Evolutionary conservation across 2,888 invertebrate species (phyloP), one percentile per base, ranked within the genome.

Genomic region (Hipparchia semele): DNA sequence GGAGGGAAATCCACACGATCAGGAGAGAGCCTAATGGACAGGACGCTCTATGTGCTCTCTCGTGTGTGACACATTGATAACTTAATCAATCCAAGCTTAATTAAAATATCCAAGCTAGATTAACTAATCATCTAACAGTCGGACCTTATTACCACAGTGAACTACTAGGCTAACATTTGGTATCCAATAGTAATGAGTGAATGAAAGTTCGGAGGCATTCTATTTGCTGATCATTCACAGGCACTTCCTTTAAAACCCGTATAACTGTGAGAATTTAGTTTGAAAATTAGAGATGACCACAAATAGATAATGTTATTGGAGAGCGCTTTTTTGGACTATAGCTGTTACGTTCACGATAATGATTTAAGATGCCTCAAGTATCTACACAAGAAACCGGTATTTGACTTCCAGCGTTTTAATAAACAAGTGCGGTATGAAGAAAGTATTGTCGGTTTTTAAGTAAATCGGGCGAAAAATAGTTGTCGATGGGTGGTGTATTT

Each of bases 211-310:
- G 53, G 8, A 60, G 53, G 66, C 49, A 53, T 53, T 69, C 51
- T 76, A 67, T 73, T 69, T 76, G 71, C 68, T 61, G 69, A 69
- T 73, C 76, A 71, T 72, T 76, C 71, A 73, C 65, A 66, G 45
- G 68, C 58, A 72, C 72, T 74, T 75, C 75, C 74, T 74, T 73
- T 73, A 59, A 73, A 75, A 71, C 73, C 70, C 58, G 77, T 73
- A 70, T 78, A 76, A 76, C 74, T 76, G 73, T 70, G 71, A 72
- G 78, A 75, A 79, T 77, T 86, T 83, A 84, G 85, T 85, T 82
- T 80, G 82, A 87, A 88, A 90, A 90, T 86, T 83, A 84, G 86
- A 89, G 87, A 86, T 86, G 87, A 90, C 90, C 90, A 86, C 90
- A 88, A 79, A 74, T 45, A 71, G 77, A 76, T 75, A 72, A 74